phyloP scores from a whole-genome alignment of 2,797 vertebrate species.

The Parauchenoglanis punctatus region DNA sequence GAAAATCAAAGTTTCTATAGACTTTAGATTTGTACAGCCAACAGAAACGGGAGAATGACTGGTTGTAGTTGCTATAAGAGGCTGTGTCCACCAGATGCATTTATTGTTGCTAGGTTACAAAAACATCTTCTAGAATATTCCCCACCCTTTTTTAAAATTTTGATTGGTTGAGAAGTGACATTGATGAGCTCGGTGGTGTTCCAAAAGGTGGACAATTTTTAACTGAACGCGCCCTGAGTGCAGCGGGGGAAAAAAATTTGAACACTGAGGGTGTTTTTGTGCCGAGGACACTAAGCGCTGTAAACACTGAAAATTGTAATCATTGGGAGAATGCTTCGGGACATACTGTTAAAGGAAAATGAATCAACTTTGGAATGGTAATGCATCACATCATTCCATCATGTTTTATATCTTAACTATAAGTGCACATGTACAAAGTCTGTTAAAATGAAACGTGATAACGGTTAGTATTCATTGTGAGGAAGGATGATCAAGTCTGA shows the following conservation, averaged over 20 bases:
- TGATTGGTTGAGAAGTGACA: too few species aligned
- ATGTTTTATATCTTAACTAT: neutral
- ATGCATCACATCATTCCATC: neutral
- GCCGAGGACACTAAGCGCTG: too few species aligned
- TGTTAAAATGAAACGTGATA: neutral
- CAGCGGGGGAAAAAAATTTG: too few species aligned
- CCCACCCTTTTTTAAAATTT: too few species aligned
- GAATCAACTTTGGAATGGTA: neutral
- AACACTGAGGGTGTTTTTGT: too few species aligned
- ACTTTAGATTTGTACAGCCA: neutral
- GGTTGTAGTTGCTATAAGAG: neutral
- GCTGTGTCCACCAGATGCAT: neutral
- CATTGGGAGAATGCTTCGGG: neutral
- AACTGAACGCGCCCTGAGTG: too few species aligned
- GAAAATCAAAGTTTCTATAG: neutral
- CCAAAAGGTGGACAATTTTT: too few species aligned
- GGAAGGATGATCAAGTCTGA: neutral
- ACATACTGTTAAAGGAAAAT: neutral
- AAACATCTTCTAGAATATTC: too few species aligned
- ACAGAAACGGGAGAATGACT: neutral
- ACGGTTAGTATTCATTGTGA: neutral
- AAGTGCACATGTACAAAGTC: neutral
- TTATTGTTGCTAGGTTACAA: neutral
- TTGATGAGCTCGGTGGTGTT: too few species aligned
- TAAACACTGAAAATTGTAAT: neutral